phyloP scores from a whole-genome alignment of 1,140 invertebrate genomes.

The Anagrus nilaparvatae region DNA sequence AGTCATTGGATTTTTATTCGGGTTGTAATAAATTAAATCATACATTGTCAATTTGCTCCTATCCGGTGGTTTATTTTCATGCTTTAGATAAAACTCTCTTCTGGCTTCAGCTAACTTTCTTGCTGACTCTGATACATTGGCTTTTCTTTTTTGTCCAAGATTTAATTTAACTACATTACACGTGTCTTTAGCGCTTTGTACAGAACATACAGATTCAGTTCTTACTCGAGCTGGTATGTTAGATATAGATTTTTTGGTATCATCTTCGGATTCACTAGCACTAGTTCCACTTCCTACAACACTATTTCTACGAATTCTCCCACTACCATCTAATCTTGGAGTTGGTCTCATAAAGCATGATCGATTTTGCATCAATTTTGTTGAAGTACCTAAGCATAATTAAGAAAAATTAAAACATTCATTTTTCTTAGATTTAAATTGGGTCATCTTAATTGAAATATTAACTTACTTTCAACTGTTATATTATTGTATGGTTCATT shows the following conservation, averaged over 20 bases:
- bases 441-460: too few relatives aligned
- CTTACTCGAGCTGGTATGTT: conserved; percentile 24
- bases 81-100: conserved; percentile 48
- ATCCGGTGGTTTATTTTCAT: conserved; percentile 49
- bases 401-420: too few relatives aligned
- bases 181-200: conserved; percentile 25
- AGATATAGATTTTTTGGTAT: conserved; percentile 25
- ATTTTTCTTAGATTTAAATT: too few relatives aligned
- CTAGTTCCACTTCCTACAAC: conserved; percentile 36
- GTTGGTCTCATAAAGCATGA: conserved; percentile 33
- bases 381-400: conserved; percentile 17
- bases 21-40: conserved; percentile 86
- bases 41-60: conserved; percentile 71
- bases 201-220: conserved; percentile 39
- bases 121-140: conserved; percentile 38
- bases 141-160: conserved; percentile 26
- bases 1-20: conserved; percentile 57
- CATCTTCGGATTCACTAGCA: conserved; percentile 40
- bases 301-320: conserved; percentile 41
- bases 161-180: conserved; percentile 19
- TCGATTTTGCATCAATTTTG: conserved; percentile 27
- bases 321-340: conserved; percentile 31
- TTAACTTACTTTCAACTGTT: too few relatives aligned
- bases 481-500: too few relatives aligned
- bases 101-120: conserved; percentile 44